Percentiles rank a stretch among this genome's conserved stretches.
Conservation (phyloP, 2,797 vertebrate genomes). For the Ibycter americanus region DNA sequence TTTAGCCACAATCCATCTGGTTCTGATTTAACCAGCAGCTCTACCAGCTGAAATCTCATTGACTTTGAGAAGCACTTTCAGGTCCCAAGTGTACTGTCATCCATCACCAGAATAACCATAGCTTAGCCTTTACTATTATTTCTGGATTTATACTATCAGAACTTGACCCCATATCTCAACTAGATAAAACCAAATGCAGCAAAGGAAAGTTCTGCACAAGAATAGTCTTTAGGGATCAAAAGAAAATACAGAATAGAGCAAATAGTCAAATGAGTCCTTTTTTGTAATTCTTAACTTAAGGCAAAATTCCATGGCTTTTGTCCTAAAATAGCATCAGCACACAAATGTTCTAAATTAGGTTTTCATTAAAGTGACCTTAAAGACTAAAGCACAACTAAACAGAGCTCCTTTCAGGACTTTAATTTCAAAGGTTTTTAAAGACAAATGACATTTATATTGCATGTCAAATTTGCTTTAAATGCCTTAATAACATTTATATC, state of each 20-base stretch:
- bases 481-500: not conserved
- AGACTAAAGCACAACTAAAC: not conserved
- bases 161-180: not conserved
- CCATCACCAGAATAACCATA: not conserved
- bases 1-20: not conserved
- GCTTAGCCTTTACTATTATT: not conserved
- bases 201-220: not conserved
- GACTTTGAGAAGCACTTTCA: not conserved
- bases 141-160: not conserved
- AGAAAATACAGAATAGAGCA: constrained; percentile 1
- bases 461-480: not conserved
- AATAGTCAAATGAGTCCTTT: not conserved
- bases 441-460: not conserved
- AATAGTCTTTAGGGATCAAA: not conserved
- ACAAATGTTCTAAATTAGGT: not conserved
- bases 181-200: not conserved
- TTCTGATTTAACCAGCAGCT: not conserved
- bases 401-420: not conserved
- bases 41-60: not conserved
- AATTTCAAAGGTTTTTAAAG: not conserved
- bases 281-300: not conserved
- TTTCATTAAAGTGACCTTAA: not conserved
- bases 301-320: constrained; percentile 4
- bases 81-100: not conserved
- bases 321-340: not conserved